phyloP scores from a whole-genome alignment of 2,113 vertebrate genomes.

The Taxidea taxus region DNA sequence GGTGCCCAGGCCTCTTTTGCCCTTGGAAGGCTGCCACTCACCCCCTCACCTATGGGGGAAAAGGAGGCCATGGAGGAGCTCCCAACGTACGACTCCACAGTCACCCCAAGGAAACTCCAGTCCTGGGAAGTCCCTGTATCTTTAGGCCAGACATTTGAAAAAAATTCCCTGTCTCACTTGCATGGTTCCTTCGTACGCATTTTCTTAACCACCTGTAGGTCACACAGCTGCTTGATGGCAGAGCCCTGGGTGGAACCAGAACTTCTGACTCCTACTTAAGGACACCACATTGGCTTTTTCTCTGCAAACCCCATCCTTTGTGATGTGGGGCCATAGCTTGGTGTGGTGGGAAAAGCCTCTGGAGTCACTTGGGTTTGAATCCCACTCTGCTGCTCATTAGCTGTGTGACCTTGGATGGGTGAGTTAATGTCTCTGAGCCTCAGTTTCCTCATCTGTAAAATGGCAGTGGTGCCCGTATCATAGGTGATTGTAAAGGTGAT shows the following conservation, averaged over 20 bases:
- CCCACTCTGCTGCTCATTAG: not conserved
- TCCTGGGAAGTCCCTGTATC: not conserved
- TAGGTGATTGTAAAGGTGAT: not conserved
- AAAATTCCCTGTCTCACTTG: not conserved
- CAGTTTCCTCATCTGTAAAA: not conserved
- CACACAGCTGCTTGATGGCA: constrained; percentile 26
- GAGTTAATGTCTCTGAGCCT: not conserved
- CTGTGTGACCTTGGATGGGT: constrained; percentile 13
- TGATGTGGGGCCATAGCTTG: not conserved
- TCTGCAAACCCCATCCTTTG: not conserved
- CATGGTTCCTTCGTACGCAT: not conserved
- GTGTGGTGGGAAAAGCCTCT: not conserved
- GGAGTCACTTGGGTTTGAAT: not conserved
- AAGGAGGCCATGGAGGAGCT: not conserved
- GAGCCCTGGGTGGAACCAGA: not conserved
- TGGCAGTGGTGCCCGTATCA: not conserved
- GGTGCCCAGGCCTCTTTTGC: not conserved
- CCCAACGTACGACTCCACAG: not conserved
- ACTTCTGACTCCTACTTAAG: not conserved
- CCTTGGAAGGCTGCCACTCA: not conserved
- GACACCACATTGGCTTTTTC: not conserved
- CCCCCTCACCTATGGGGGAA: not conserved
- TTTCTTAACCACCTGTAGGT: not conserved
- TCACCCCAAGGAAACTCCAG: not conserved
- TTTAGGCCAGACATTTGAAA: not conserved